Evolutionary conservation across 2,113 vertebrate species (phyloP).

Genomic region (Corythoichthys haematopterus): DNA sequence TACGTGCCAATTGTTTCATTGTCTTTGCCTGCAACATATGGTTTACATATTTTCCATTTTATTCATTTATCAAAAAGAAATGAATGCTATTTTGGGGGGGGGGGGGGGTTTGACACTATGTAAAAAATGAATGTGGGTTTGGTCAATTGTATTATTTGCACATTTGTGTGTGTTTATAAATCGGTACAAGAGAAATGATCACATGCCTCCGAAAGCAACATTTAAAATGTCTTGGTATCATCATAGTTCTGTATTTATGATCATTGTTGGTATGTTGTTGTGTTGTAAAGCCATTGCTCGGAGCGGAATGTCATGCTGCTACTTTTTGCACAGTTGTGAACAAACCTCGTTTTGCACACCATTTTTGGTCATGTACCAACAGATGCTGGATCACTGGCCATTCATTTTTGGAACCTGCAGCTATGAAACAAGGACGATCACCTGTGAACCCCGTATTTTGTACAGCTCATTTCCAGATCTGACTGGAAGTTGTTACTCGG

Average conservation of each 20-base stretch:
- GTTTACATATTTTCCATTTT: conserved; percentile 58
- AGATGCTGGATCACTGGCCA: conserved; percentile 39
- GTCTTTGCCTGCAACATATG: conserved; percentile 38
- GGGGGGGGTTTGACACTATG: conserved; percentile 4
- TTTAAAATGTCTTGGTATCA: conserved; percentile 11
- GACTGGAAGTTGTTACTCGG: conserved; percentile 37
- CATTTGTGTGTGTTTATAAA: conserved; percentile 35
- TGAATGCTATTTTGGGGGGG: conserved; percentile 14
- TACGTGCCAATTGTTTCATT: conserved; percentile 76
- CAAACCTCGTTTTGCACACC: conserved; percentile 63
- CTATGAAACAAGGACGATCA: conserved; percentile 25
- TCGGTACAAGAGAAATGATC: conserved; percentile 23
- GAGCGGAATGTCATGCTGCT: conserved; percentile 57
- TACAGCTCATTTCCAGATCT: conserved; percentile 39
- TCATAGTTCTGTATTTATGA: conserved; percentile 26
- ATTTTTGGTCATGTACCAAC: conserved; percentile 25
- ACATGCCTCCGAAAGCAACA: conserved; percentile 33
- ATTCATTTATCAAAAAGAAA: conserved; percentile 23
- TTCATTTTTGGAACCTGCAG: conserved; percentile 24
- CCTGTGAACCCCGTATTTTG: conserved; percentile 43
- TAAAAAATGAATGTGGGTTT: conserved; percentile 29
- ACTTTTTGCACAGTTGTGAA: conserved; percentile 67
- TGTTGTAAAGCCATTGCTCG: conserved; percentile 50
- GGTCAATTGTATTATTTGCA: conserved; percentile 29
- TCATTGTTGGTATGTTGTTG: conserved; percentile 35